Conservation (phyloP, 2,797 vertebrate genomes). For the Menidia menidia region DNA sequence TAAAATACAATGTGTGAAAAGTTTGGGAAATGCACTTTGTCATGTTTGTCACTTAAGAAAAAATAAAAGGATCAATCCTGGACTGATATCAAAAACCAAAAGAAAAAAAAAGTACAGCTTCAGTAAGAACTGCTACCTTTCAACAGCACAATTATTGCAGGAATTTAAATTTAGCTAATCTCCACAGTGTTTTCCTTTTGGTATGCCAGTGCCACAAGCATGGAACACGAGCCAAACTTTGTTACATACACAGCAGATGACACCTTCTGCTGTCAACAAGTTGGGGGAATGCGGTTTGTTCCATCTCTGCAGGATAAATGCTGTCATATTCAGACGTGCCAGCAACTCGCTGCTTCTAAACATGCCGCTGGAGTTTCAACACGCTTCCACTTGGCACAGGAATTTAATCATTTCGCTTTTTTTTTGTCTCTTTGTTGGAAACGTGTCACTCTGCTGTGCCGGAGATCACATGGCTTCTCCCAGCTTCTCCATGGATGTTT, state of each 20-base stretch:
- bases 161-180: constrained; percentile 24
- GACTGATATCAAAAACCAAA: too few species aligned
- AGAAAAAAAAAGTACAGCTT: constrained; percentile 5
- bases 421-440: neutral
- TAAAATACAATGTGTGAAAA: constrained; percentile 41
- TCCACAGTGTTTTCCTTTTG: constrained; percentile 52
- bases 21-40: constrained; percentile 21
- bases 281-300: constrained; percentile 30
- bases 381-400: constrained; percentile 9
- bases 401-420: constrained; percentile 58
- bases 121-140: constrained; percentile 8
- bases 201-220: constrained; percentile 35
- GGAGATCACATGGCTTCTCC: too few species aligned
- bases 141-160: constrained; percentile 11
- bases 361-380: constrained; percentile 10
- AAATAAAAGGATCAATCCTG: constrained; percentile 15
- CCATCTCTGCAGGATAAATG: constrained; percentile 23
- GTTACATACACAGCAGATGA: constrained; percentile 25
- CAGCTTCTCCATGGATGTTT: too few species aligned
- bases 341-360: constrained; percentile 49
- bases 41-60: constrained; percentile 17
- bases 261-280: constrained; percentile 10
- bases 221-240: constrained; percentile 12
- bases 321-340: constrained; percentile 18
- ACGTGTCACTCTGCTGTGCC: constrained; percentile 10